Conservation (phyloP, 2,888 invertebrate genomes). For the Patella ulyssiponensis region DNA sequence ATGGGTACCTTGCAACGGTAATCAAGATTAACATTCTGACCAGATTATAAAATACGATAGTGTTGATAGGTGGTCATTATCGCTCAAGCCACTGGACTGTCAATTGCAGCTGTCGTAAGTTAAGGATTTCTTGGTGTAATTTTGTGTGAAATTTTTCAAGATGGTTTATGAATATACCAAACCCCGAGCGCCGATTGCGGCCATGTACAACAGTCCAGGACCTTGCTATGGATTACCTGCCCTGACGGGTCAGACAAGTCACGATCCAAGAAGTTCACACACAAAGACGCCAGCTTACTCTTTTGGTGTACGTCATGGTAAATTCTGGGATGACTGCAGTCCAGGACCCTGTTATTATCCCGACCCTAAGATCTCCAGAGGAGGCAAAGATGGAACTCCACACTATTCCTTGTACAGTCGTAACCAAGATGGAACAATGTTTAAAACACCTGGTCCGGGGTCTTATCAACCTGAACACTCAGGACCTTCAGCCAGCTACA, state of each 20-base stretch:
- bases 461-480: slow-evolving; percentile 66
- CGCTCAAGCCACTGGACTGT: too few relatives aligned
- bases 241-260: slow-evolving; percentile 61
- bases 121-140: too few relatives aligned
- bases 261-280: slow-evolving; percentile 67
- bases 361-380: slow-evolving; percentile 54
- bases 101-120: too few relatives aligned
- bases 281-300: slow-evolving; percentile 63
- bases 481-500: slow-evolving; percentile 56
- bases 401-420: slow-evolving; percentile 67
- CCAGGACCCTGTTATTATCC: slow-evolving; percentile 66
- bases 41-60: too few relatives aligned
- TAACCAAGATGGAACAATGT: slow-evolving; percentile 49
- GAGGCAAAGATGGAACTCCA: slow-evolving; percentile 68
- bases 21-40: too few relatives aligned
- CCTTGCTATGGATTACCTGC: slow-evolving; percentile 68
- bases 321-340: slow-evolving; percentile 63
- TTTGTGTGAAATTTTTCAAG: slow-evolving; percentile 18
- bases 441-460: slow-evolving; percentile 70
- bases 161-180: slow-evolving; percentile 62
- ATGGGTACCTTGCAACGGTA: too few relatives aligned
- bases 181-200: slow-evolving; percentile 67
- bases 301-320: slow-evolving; percentile 64
- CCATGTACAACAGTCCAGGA: slow-evolving; percentile 69
- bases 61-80: too few relatives aligned